Percentiles rank a stretch among this genome's conserved stretches.
Conservation (phyloP, 1,140 invertebrate genomes). For the Aphelenchoides avenae region DNA sequence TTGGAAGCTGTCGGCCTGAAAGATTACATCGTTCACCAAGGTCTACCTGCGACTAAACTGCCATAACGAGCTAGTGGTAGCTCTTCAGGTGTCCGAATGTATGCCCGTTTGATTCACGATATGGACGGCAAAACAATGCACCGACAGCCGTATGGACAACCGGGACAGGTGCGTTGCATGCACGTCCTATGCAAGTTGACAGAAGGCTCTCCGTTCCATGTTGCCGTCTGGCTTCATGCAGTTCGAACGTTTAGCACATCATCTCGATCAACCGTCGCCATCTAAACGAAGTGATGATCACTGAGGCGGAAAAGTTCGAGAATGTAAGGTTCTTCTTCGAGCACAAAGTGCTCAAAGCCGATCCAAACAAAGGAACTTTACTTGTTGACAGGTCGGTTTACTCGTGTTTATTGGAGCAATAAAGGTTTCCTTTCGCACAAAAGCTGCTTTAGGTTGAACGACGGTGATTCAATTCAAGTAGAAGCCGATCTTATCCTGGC, state of each 20-base stretch:
- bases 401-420: neutral
- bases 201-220: conserved; percentile 52
- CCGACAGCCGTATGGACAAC: conserved; percentile 52
- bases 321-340: conserved; percentile 77
- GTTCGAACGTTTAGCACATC: conserved; percentile 70
- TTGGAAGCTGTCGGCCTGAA: conserved; percentile 75
- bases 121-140: conserved; percentile 67
- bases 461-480: conserved; percentile 19
- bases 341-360: conserved; percentile 74
- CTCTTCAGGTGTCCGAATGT: conserved; percentile 77
- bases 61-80: neutral
- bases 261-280: conserved; percentile 82
- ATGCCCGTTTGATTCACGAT: conserved; percentile 80
- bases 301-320: conserved; percentile 74
- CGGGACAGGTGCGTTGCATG: conserved; percentile 41
- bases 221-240: neutral
- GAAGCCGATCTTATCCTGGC: conserved; percentile 79
- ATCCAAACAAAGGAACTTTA: conserved; percentile 72
- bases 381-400: conserved; percentile 71
- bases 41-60: conserved; percentile 60
- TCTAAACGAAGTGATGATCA: conserved; percentile 74
- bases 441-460: conserved; percentile 5
- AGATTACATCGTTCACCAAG: conserved; percentile 65
- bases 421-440: conserved; percentile 25
- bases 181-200: neutral